Evolutionary conservation across 2,888 invertebrate genomes (phyloP), one percentile per base, ranked within the genome.

Genomic region (Eristalinus sepulchralis): DNA sequence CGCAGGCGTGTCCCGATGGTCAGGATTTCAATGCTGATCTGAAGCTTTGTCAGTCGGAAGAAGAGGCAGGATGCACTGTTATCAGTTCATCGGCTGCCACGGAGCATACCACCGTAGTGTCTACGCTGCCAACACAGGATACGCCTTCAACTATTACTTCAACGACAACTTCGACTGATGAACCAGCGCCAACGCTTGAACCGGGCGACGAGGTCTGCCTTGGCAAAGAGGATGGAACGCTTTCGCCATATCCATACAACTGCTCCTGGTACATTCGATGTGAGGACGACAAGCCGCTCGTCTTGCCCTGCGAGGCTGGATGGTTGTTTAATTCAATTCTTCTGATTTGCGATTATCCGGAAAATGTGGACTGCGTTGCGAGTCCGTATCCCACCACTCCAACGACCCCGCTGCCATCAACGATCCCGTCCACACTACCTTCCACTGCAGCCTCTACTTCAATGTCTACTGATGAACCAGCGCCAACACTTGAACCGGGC

Each of bases 1-100:
- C 93, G 62, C 94, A 94, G 68, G 94, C 95, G 17, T 94, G 94
- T 60, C 93, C 93, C 11, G 93, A 93, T 0, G 93, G 93, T 22
- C 92, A 94, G 13, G 94, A 93, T 11, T 94, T 91, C 31, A 91
- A 88, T 68, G 88, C 83, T 1, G 27, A 67, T 0, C 64, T 84
- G 1, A 75, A 89, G 53, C 64, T 88, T n/a, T 91, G 91, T 57
- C 90, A 90, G 4, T 83, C 83, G 20, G 89, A 89, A 47, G 76
- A 87, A 20, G 68, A 88, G 9, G 91, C 91, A 31, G 89, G 89
- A 36, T 91, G 91, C 39, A 27, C 5, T 27, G 27, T 2, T 27
- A 5, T 27, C 27, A 27, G 27, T 27, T 27, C 27, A 3, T 27
- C 27, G 5, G 5, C 27, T 27, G 5, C 27, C 27, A 5, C 27